phyloP scores from a whole-genome alignment of 1,140 invertebrate species.

The Yoshiicerus persimilis region DNA sequence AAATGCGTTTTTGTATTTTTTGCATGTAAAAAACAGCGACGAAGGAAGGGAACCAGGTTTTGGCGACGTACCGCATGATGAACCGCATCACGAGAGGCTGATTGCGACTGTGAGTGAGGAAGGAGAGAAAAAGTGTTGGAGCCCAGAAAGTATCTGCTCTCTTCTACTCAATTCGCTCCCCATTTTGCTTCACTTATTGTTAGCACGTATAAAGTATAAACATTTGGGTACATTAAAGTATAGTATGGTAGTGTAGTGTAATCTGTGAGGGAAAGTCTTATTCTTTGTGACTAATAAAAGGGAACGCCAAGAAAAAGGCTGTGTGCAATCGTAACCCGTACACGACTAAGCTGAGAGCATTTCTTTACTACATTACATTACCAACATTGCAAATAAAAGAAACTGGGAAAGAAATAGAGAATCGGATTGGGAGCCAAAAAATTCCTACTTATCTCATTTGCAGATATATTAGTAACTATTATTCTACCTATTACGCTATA shows the following conservation, averaged over 20 bases:
- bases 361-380: neutral
- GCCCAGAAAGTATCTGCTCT: neutral
- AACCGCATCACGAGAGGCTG: slow-evolving; percentile 28
- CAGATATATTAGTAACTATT: slow-evolving; percentile 2
- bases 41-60: slow-evolving; percentile 42
- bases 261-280: neutral
- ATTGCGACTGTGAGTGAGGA: neutral
- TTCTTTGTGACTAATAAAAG: slow-evolving; percentile 6
- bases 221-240: neutral
- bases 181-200: neutral
- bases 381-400: slow-evolving; percentile 8
- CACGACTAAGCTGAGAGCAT: neutral
- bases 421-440: neutral
- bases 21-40: slow-evolving; percentile 25
- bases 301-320: neutral
- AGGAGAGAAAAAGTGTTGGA: neutral
- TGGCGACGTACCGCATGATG: slow-evolving; percentile 46
- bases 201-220: neutral
- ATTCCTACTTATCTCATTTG: slow-evolving; percentile 21
- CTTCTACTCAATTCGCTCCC: neutral
- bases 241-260: neutral
- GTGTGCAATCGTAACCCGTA: neutral
- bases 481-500: neutral
- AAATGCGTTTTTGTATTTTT: neutral
- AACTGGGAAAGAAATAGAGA: neutral